phyloP scores from a whole-genome alignment of 1,140 invertebrate species.

The Drosophila bipectinata region DNA sequence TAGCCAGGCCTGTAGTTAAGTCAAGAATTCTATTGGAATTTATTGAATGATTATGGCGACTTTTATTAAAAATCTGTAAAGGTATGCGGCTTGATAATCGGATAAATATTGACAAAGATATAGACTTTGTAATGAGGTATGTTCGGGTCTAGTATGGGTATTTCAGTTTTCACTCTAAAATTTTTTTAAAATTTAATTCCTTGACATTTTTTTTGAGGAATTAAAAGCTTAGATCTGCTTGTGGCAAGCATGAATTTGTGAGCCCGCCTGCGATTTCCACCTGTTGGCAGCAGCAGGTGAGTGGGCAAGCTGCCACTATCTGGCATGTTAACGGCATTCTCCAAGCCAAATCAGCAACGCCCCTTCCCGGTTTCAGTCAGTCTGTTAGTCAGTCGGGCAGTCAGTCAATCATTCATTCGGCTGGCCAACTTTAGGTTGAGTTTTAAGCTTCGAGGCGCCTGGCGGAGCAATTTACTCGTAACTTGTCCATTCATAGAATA shows the following conservation, averaged over 20 bases:
- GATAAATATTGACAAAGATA: background rate
- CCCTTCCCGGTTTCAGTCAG: background rate
- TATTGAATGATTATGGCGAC: too few relatives aligned
- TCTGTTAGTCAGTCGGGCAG: background rate
- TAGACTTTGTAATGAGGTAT: background rate
- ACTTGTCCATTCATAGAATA: constrained; percentile 48
- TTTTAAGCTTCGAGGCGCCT: constrained; percentile 13
- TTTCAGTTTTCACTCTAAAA: too few relatives aligned
- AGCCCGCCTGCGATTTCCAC: constrained; percentile 1
- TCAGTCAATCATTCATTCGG: background rate
- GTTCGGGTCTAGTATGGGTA: too few relatives aligned
- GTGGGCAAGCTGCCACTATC: constrained; percentile 6
- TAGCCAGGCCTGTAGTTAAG: too few relatives aligned
- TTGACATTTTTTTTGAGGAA: background rate
- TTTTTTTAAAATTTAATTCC: too few relatives aligned
- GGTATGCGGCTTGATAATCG: too few relatives aligned
- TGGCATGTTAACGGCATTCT: constrained; percentile 22
- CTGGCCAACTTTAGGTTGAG: background rate
- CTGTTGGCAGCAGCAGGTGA: constrained; percentile 11
- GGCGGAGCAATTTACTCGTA: constrained; percentile 16
- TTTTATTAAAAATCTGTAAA: too few relatives aligned
- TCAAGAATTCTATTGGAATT: background rate
- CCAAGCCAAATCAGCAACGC: constrained; percentile 9
- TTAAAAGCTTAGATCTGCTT: background rate
- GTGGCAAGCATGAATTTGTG: constrained; percentile 11